A percentile compares a stretch with the other conserved stretches of the same genome.
Evolutionary conservation across 2,797 vertebrate species (phyloP).

Genomic region (Phoebastria nigripes): DNA sequence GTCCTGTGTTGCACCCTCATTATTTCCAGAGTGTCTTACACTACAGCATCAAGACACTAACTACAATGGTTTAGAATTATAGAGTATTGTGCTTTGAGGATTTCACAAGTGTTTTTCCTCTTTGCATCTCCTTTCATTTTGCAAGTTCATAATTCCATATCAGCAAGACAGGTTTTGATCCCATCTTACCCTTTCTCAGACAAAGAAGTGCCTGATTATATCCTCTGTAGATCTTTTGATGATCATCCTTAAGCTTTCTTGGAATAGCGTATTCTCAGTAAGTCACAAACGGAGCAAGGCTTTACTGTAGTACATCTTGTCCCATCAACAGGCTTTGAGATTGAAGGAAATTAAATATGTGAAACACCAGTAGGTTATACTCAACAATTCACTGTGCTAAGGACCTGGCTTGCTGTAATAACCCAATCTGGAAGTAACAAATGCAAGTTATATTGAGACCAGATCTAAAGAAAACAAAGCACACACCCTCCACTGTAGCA

Average conservation of each 20-base stretch:
- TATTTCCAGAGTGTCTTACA: neutral
- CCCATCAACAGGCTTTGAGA: neutral
- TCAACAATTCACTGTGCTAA: neutral
- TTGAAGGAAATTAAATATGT: neutral
- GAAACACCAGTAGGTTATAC: neutral
- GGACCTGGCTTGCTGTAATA: neutral
- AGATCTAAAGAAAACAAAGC: neutral
- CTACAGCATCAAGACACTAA: neutral
- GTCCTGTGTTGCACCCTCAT: neutral
- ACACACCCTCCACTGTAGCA: neutral
- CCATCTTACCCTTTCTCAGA: neutral
- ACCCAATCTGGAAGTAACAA: neutral
- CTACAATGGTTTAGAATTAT: neutral
- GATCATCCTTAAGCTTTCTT: neutral
- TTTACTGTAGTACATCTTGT: neutral
- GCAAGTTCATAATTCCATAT: neutral
- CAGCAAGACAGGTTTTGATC: neutral
- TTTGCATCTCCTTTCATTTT: neutral
- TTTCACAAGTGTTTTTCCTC: neutral
- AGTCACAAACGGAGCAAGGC: neutral
- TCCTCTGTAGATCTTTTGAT: neutral
- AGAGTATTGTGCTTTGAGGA: neutral
- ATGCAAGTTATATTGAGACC: neutral
- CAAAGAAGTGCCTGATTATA: neutral
- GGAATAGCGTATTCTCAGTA: neutral